A percentile compares a stretch with the other conserved stretches of the same genome.
phyloP scores from a whole-genome alignment of 2,113 vertebrate genomes.

The Cranoglanis bouderius region DNA sequence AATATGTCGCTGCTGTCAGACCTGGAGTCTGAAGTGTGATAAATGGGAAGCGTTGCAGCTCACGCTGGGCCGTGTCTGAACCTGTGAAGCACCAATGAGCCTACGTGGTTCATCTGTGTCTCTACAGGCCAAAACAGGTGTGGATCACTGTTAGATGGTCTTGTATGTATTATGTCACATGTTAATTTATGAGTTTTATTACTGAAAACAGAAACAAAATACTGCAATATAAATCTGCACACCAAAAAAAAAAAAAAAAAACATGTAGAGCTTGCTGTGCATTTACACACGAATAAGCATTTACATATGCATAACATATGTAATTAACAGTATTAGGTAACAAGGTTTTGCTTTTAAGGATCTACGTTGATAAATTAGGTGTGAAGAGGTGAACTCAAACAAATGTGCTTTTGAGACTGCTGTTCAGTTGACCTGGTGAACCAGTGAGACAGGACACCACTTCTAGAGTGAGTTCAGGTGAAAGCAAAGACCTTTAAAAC shows the following conservation, averaged over 20 bases:
- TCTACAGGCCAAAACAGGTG: constrained; percentile 38
- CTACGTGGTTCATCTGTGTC: constrained; percentile 23
- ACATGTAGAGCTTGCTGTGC: not conserved
- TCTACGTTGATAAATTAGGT: constrained; percentile 44
- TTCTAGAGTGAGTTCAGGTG: constrained; percentile 38
- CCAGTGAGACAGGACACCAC: constrained; percentile 40
- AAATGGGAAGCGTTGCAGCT: constrained; percentile 53
- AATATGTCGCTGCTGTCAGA: constrained; percentile 56
- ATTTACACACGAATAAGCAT: constrained; percentile 20
- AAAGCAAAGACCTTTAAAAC: constrained; percentile 56
- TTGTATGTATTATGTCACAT: constrained; percentile 34
- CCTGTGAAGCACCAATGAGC: constrained; percentile 55
- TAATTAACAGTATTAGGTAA: constrained; percentile 35
- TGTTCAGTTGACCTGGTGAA: constrained; percentile 45
- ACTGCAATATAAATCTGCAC: not conserved
- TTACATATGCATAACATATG: constrained; percentile 1
- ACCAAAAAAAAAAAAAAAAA: not conserved
- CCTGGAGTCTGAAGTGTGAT: constrained; percentile 65
- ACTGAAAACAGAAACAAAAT: constrained; percentile 26
- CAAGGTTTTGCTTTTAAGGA: constrained; percentile 12
- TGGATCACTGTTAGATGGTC: constrained; percentile 36
- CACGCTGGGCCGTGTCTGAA: constrained; percentile 65
- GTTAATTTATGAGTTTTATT: constrained; percentile 48
- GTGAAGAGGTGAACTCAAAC: constrained; percentile 50
- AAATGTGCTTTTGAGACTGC: constrained; percentile 52